Conservation (phyloP, 2,113 vertebrate genomes). For the Podarcis cretensis region DNA sequence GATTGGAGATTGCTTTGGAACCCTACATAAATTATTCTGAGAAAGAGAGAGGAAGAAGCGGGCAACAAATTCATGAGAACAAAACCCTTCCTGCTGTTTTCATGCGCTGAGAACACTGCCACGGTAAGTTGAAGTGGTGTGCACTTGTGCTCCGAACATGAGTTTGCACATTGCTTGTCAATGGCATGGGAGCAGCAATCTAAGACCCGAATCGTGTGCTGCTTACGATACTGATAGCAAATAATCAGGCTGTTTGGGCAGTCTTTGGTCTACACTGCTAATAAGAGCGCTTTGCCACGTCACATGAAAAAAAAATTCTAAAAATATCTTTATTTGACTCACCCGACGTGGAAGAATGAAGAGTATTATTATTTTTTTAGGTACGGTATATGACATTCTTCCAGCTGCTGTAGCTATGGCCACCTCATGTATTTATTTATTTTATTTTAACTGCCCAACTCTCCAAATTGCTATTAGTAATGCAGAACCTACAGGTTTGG, state of each 20-base stretch:
- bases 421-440: accelerated
- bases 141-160: neutral
- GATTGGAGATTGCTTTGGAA: too few species aligned
- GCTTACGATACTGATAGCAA: too few species aligned
- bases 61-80: neutral
- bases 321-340: neutral
- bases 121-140: neutral
- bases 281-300: neutral
- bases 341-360: neutral
- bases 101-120: neutral
- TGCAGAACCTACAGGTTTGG: neutral
- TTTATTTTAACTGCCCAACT: neutral
- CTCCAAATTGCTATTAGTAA: neutral
- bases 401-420: neutral
- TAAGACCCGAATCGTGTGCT: neutral
- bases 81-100: neutral
- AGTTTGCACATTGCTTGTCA: neutral
- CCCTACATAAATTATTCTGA: neutral
- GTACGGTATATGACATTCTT: accelerated
- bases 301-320: neutral
- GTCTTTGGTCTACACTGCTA: neutral
- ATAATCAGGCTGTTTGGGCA: neutral
- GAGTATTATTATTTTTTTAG: neutral
- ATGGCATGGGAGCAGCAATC: too few species aligned
- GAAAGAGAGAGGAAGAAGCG: neutral